phyloP scores from a whole-genome alignment of 2,113 vertebrate species.

The Psephotus haematonotus region DNA sequence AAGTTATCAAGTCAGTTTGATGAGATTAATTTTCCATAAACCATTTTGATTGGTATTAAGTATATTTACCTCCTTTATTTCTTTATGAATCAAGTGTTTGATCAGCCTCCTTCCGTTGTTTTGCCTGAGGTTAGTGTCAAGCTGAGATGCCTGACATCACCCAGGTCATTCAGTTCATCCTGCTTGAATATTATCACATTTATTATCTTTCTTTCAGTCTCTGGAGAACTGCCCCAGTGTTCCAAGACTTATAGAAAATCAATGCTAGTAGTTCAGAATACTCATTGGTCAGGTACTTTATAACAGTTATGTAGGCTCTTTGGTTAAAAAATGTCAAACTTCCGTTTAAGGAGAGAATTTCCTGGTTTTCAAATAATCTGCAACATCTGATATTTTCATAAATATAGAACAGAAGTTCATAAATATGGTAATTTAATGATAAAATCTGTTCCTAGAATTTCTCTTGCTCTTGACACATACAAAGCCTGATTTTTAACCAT shows the following conservation, averaged over 20 bases:
- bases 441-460: neutral
- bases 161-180: neutral
- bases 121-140: conserved; percentile 6
- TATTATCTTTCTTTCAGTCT: conserved; percentile 7
- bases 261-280: neutral
- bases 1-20: neutral
- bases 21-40: conserved; percentile 8
- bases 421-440: neutral
- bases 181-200: neutral
- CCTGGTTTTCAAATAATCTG: neutral
- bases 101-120: neutral
- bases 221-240: neutral
- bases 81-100: conserved; percentile 13
- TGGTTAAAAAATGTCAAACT: neutral
- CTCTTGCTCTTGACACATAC: neutral
- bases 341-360: neutral
- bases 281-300: neutral
- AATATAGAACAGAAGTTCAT: neutral
- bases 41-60: neutral
- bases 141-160: neutral
- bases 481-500: neutral
- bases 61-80: neutral
- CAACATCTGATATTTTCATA: neutral
- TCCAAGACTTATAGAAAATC: neutral
- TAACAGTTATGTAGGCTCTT: neutral